These are phyloP conservation scores for Scaptomyza pallida DNA, from an alignment of 1,140 invertebrate species.

Conservation along the genomic window DNA sequence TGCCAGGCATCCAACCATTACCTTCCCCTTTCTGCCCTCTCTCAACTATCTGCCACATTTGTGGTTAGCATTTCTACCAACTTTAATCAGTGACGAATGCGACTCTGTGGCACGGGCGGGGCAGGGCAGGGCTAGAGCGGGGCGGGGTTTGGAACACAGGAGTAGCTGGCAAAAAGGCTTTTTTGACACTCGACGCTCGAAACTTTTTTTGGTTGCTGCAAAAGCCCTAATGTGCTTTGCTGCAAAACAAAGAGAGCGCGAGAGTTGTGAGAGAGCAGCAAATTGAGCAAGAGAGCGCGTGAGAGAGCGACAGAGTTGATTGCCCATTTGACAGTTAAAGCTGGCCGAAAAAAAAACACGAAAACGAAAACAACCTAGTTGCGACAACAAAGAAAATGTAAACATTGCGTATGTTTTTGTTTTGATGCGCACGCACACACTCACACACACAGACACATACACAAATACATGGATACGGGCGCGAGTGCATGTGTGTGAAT, in stretches of 20 bases:
- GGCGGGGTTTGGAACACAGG: slow-evolving; percentile 1
- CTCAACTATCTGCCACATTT: not conserved
- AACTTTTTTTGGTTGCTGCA: slow-evolving; percentile 58
- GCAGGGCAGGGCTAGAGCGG: not conserved
- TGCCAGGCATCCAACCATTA: not conserved
- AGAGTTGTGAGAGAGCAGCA: not conserved
- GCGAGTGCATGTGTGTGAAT: slow-evolving; percentile 10
- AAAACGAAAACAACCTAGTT: slow-evolving; percentile 28
- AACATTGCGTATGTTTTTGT: slow-evolving; percentile 78
- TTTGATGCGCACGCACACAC: slow-evolving; percentile 52
- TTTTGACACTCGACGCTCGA: slow-evolving; percentile 47
- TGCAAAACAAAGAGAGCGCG: slow-evolving; percentile 52
- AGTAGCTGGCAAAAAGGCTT: slow-evolving; percentile 41
- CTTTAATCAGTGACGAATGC: slow-evolving; percentile 50
- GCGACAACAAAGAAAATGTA: slow-evolving; percentile 77
- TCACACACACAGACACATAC: slow-evolving; percentile 4
- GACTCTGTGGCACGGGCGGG: not conserved
- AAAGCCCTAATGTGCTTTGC: slow-evolving; percentile 60
- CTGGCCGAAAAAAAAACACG: slow-evolving; percentile 38
- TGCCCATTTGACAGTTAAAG: slow-evolving; percentile 65
- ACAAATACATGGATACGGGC: not conserved
- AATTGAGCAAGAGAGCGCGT: slow-evolving; percentile 7
- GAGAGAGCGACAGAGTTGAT: slow-evolving; percentile 58
- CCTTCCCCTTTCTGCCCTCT: not conserved
- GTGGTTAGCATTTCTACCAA: slow-evolving; percentile 22